Evolutionary conservation across 2,113 vertebrate genomes (phyloP), one percentile per base, ranked within the genome.

Genomic region (Phalacrocorax carbo): DNA sequence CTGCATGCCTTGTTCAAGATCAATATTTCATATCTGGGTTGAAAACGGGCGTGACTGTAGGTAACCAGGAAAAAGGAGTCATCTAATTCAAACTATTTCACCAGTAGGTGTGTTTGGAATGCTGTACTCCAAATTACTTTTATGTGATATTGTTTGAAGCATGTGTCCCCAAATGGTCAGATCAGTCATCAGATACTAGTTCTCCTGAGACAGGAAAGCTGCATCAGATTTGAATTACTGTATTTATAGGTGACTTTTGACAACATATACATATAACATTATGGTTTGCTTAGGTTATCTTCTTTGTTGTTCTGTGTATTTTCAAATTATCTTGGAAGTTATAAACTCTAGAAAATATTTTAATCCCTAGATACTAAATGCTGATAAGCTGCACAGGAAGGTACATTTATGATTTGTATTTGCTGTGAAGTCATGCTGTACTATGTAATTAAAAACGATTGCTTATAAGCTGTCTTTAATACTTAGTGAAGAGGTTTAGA

Each of bases 101-200:
- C 20, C 13, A 23, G 51, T 58, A 17, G 25, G n/a, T 58, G 17
- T 62, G 15, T 64, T 81, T 46, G 29, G 42, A 82, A 36, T 48
- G 38, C 21, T 52, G 26, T 36, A 23, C 21, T 52, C 34, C 20
- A 54, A 4, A 65, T 23, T 72, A 4, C 34, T 62, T 81, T 10
- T 48, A 12, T 7, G 8, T 61, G 38, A n/a, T 58, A 26, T 1
- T 82, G 5, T 68, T 61, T 55, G n/a, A 91, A 54, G 40, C 0
- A 0, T 48, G 11, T 60, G 40, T 77, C 51, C 57, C 34, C 20
- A 25, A 21, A 54, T 40, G 27, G 26, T 72, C 23, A 62, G 34
- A 52, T 38, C 2, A 1, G 21, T 34, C 52, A 61, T 25, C 0
- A 0, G 13, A 40, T 58, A 30, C 36, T 52, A 44, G 15, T 34